A percentile compares a stretch with the other conserved stretches of the same genome.
phyloP scores from a whole-genome alignment of 2,113 vertebrate species.

The Alosa alosa region DNA sequence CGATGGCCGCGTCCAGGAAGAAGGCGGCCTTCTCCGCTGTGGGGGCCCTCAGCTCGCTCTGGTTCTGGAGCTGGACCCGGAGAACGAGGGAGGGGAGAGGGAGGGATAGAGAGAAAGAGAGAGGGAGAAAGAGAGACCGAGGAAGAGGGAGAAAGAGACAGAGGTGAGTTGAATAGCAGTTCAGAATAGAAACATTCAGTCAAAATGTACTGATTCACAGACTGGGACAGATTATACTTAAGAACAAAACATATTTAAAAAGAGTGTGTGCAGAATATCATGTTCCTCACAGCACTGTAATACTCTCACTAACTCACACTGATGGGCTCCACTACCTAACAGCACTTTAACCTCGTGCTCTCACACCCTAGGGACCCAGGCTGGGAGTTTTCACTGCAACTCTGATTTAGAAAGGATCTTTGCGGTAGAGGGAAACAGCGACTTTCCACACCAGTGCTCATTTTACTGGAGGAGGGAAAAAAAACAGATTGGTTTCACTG shows the following conservation, averaged over 20 bases:
- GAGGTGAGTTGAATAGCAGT: not conserved
- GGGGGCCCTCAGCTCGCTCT: conserved; percentile 92
- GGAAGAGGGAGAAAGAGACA: not conserved
- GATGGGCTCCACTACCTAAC: not conserved
- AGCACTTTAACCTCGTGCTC: not conserved
- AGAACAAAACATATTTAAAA: not conserved
- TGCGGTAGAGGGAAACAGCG: not conserved
- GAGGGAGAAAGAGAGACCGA: not conserved
- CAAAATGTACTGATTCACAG: too few relatives aligned
- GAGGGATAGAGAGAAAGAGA: not conserved
- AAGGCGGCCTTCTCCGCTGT: conserved; percentile 94
- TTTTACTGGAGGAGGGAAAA: not conserved
- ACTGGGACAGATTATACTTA: not conserved
- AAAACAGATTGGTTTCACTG: not conserved
- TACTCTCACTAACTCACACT: not conserved
- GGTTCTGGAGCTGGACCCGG: conserved; percentile 86
- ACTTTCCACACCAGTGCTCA: not conserved
- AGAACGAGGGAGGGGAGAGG: conserved; percentile 11
- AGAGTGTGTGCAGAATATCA: too few relatives aligned
- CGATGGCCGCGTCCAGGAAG: conserved; percentile 92
- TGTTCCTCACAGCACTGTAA: too few relatives aligned
- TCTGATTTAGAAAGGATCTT: not conserved
- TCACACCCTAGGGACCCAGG: not conserved
- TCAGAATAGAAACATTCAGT: not conserved
- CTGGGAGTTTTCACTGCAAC: not conserved